These are phyloP conservation scores for Stomorhina lunata DNA, from an alignment of 2,888 invertebrate genomes.

Conservation along the genomic window DNA sequence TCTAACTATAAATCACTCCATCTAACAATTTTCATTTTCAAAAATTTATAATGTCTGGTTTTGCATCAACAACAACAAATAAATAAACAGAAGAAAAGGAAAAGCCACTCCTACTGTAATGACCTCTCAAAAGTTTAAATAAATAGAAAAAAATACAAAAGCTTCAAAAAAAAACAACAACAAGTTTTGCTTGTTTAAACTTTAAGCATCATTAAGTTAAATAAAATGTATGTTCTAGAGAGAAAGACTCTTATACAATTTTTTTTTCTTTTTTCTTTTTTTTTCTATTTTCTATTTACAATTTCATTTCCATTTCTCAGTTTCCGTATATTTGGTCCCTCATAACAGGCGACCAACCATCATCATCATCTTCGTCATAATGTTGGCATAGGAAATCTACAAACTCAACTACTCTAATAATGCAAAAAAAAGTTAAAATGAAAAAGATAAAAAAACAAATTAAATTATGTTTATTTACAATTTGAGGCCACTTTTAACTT, in stretches of 20 bases:
- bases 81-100: not conserved
- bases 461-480: constrained; percentile 61
- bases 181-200: constrained; percentile 59
- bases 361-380: not conserved
- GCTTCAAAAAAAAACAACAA: not conserved
- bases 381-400: too few species aligned
- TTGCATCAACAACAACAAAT: not conserved
- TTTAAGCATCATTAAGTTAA: constrained; percentile 58
- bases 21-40: not conserved
- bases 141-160: constrained; percentile 10
- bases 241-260: not conserved
- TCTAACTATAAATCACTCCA: too few species aligned
- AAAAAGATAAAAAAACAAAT: constrained; percentile 34
- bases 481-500: constrained; percentile 49
- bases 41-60: not conserved
- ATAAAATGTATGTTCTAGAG: constrained; percentile 47
- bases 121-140: constrained; percentile 41
- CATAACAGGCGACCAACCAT: not conserved
- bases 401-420: too few species aligned
- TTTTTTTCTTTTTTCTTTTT: not conserved
- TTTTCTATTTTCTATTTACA: not conserved
- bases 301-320: not conserved
- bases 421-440: too few species aligned
- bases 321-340: not conserved
- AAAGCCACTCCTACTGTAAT: not conserved